Percentiles rank a stretch among this genome's conserved stretches.
Evolutionary conservation across 2,888 invertebrate species (phyloP).

Genomic region (Scelioninae gen. 1): DNA sequence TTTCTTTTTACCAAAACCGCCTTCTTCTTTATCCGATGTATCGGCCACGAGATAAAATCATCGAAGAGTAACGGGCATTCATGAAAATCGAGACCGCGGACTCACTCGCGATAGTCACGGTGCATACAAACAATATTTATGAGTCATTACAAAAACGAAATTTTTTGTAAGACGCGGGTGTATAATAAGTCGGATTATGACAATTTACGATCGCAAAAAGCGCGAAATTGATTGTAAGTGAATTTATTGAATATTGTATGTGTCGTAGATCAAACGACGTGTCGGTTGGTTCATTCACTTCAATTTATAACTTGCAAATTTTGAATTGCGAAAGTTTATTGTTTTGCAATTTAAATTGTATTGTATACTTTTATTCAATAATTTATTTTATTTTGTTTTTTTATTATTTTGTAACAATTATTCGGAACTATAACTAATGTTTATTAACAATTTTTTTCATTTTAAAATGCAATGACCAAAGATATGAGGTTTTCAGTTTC

Average conservation of each 20-base stretch:
- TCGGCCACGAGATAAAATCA: constrained; percentile 16
- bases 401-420: no score
- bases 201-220: constrained; percentile 33
- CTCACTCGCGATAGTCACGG: constrained; percentile 48
- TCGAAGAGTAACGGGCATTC: constrained; percentile 63
- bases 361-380: background rate
- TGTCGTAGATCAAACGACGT: constrained; percentile 13
- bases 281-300: constrained; percentile 19
- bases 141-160: constrained; percentile 42
- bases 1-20: constrained; percentile 8
- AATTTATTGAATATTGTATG: constrained; percentile 33
- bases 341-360: background rate
- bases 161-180: no score
- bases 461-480: no score
- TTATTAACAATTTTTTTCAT: no score
- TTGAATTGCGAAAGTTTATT: background rate
- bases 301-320: background rate
- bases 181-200: constrained; percentile 55
- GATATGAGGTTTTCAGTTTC: background rate
- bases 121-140: no score
- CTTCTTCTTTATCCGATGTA: constrained; percentile 4
- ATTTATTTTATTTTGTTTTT: background rate
- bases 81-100: constrained; percentile 67
- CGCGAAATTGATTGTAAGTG: constrained; percentile 42
- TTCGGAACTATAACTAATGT: no score